phyloP scores from a whole-genome alignment of 2,888 invertebrate species.

The Cantharis nigra region DNA sequence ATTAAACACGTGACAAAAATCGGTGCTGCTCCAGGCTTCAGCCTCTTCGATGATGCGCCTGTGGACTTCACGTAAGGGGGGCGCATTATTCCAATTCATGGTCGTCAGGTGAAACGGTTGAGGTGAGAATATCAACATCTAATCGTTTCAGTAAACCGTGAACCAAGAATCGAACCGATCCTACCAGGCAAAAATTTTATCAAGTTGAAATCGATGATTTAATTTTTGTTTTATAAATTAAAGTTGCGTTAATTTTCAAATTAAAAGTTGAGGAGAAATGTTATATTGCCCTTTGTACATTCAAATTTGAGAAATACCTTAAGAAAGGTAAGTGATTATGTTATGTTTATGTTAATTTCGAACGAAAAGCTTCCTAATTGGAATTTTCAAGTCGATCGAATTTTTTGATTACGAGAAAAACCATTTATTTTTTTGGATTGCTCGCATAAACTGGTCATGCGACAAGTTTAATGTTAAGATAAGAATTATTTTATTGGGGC shows the following conservation, averaged over 20 bases:
- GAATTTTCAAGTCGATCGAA: not conserved
- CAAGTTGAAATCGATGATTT: not conserved
- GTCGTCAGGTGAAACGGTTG: slow-evolving; percentile 24
- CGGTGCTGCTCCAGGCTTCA: slow-evolving; percentile 13
- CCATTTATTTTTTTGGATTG: not conserved
- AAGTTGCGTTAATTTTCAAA: not conserved
- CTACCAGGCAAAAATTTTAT: not conserved
- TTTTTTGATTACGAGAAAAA: not conserved
- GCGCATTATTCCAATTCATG: slow-evolving; percentile 18
- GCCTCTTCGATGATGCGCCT: slow-evolving; percentile 14
- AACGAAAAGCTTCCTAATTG: not conserved
- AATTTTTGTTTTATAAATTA: not conserved
- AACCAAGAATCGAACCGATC: slow-evolving; percentile 12
- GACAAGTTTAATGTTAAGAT: not conserved
- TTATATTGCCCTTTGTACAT: not conserved
- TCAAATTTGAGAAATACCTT: not conserved
- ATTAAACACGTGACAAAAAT: slow-evolving; percentile 10
- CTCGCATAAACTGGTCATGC: not conserved
- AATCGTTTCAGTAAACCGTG: slow-evolving; percentile 9
- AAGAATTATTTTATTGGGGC: not conserved
- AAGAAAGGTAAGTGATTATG: not conserved
- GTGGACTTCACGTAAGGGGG: slow-evolving; percentile 4
- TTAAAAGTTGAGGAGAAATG: slow-evolving; percentile 1
- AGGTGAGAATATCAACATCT: slow-evolving; percentile 22
- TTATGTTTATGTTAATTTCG: not conserved